Evolutionary conservation across 2,113 vertebrate genomes (phyloP).

Genomic region (Poecilia latipinna): DNA sequence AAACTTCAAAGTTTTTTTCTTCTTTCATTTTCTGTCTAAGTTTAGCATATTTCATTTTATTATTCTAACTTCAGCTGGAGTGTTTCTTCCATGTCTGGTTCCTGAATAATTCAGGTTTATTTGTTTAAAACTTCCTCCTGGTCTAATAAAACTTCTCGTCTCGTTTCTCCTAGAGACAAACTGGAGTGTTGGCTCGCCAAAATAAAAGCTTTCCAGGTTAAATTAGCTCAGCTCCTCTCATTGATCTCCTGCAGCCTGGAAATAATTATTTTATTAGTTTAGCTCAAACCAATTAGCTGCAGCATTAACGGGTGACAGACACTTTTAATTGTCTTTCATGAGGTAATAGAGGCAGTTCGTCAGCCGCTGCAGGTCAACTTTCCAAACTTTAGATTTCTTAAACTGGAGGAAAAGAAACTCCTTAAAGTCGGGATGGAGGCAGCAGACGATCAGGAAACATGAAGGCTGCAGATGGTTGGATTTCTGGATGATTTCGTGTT

Average conservation of each 20-base stretch:
- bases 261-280: constrained; percentile 27
- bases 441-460: no score
- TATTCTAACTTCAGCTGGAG: neutral
- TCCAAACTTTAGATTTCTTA: constrained; percentile 48
- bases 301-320: constrained; percentile 38
- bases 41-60: neutral
- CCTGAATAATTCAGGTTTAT: neutral
- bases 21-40: neutral
- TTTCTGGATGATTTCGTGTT: no score
- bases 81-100: neutral
- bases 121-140: neutral
- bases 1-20: no score
- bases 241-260: constrained; percentile 20
- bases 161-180: neutral
- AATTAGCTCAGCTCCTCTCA: constrained; percentile 1
- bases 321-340: constrained; percentile 59
- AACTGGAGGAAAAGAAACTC: constrained; percentile 36
- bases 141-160: neutral
- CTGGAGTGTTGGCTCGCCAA: neutral
- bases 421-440: constrained; percentile 29
- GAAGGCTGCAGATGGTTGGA: neutral
- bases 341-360: constrained; percentile 51
- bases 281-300: constrained; percentile 58
- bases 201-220: neutral
- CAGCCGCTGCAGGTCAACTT: constrained; percentile 38